Conservation (phyloP, 1,140 invertebrate genomes). For the Saxidomus purpurata region DNA sequence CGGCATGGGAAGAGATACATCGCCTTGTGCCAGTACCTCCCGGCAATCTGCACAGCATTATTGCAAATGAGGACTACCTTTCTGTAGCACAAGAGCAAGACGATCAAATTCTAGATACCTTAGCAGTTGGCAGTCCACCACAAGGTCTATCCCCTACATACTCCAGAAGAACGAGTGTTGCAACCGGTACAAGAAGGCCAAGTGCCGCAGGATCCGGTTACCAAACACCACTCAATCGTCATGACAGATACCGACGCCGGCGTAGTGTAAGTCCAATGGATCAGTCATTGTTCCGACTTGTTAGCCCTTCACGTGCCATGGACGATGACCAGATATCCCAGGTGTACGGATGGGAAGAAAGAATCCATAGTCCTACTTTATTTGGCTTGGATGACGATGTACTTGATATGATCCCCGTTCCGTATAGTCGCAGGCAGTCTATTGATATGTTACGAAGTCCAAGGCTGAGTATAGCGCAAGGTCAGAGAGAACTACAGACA, state of each 20-base stretch:
- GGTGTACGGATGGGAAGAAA: conserved; percentile 76
- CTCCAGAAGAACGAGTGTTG: conserved; percentile 72
- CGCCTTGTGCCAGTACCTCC: conserved; percentile 79
- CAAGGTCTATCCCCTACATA: conserved; percentile 62
- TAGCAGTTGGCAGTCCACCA: conserved; percentile 34
- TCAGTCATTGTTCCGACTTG: conserved; percentile 60
- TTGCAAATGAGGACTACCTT: conserved; percentile 70
- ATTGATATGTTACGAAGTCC: conserved; percentile 76
- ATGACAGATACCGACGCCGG: conserved; percentile 64
- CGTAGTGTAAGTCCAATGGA: conserved; percentile 78
- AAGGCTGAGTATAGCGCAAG: conserved; percentile 77
- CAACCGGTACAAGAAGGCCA: conserved; percentile 66
- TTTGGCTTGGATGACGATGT: conserved; percentile 81
- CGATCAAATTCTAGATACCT: conserved; percentile 14
- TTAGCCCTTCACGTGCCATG: conserved; percentile 73
- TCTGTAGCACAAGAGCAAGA: conserved; percentile 13
- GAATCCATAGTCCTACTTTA: conserved; percentile 77
- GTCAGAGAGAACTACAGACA: conserved; percentile 72
- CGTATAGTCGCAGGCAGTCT: conserved; percentile 75
- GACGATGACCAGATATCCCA: conserved; percentile 76
- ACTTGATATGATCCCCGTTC: conserved; percentile 75
- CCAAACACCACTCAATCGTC: conserved; percentile 63
- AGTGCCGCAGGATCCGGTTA: conserved; percentile 55
- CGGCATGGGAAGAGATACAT: conserved; percentile 84
- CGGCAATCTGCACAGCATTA: conserved; percentile 68